These are phyloP conservation scores for Dastarcus helophoroides DNA, from an alignment of 2,888 invertebrate species.

Conservation along the genomic window DNA sequence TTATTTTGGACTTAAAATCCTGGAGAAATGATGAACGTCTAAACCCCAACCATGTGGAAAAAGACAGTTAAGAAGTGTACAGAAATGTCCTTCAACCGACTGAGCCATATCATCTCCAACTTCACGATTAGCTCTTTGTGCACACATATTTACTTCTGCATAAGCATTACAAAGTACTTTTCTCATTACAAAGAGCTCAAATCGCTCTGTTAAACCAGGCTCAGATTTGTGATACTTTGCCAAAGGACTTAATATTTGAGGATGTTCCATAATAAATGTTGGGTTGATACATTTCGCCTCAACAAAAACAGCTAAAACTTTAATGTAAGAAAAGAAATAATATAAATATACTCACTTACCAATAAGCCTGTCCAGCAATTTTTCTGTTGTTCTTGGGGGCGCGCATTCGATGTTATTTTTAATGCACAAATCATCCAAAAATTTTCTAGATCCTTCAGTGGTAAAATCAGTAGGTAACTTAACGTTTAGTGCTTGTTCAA, in stretches of 20 bases:
- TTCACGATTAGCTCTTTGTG: conserved; percentile 93
- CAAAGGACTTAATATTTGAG: conserved; percentile 96
- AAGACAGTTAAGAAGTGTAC: conserved; percentile 94
- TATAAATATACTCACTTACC: no score
- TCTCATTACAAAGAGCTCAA: conserved; percentile 93
- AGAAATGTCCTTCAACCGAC: conserved; percentile 92
- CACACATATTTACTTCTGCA: conserved; percentile 96
- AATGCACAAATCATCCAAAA: conserved; percentile 70
- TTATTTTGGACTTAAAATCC: no score
- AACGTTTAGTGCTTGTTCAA: conserved; percentile 70
- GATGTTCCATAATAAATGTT: conserved; percentile 93
- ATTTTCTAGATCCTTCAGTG: conserved; percentile 57
- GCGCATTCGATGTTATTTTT: conserved; percentile 79
- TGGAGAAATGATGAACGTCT: conserved; percentile 92
- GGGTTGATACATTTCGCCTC: conserved; percentile 94
- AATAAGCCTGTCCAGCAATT: conserved; percentile 92
- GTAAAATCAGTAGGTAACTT: conserved; percentile 66
- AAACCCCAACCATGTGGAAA: conserved; percentile 99
- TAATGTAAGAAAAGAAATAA: no score
- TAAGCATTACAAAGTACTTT: conserved; percentile 98
- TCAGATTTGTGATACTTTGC: conserved; percentile 86
- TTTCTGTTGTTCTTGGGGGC: conserved; percentile 81
- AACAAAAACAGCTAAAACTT: conserved; percentile 81
- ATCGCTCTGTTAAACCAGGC: conserved; percentile 77
- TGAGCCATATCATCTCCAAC: conserved; percentile 99